Evolutionary conservation across 2,797 vertebrate species (phyloP).

Genomic region (Loriculus beryllinus): DNA sequence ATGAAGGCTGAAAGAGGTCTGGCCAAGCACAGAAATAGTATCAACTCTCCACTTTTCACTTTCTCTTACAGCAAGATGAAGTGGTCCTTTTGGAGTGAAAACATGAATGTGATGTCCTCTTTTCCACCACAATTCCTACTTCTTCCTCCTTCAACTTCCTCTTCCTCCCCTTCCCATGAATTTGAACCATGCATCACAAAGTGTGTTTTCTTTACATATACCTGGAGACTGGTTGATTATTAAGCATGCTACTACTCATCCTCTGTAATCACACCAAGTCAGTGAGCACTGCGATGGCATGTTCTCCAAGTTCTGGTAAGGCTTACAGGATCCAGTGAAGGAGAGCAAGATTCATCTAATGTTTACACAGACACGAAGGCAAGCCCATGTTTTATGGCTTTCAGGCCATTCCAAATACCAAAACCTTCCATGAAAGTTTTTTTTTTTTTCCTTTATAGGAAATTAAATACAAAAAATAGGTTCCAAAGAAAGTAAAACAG

Average conservation of each 20-base stretch:
- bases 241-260: neutral
- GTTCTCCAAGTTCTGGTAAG: neutral
- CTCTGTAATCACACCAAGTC: neutral
- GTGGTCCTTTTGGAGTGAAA: constrained; percentile 7
- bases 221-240: neutral
- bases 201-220: neutral
- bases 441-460: constrained; percentile 23
- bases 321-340: neutral
- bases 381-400: constrained; percentile 20
- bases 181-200: neutral
- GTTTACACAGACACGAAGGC: neutral
- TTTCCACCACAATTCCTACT: neutral
- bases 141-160: neutral
- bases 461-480: constrained; percentile 57
- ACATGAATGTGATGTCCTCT: neutral
- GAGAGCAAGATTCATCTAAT: constrained; percentile 7
- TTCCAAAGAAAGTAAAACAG: constrained; percentile 59
- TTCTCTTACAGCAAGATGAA: constrained; percentile 6
- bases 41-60: neutral
- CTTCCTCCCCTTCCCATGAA: neutral
- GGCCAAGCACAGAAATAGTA: constrained; percentile 4
- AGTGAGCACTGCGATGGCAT: neutral
- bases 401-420: constrained; percentile 19
- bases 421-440: constrained; percentile 57
- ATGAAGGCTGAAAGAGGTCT: neutral